Evolutionary conservation across 2,888 invertebrate genomes (phyloP), one percentile per base, ranked within the genome.

Genomic region (Rhagonycha lutea): DNA sequence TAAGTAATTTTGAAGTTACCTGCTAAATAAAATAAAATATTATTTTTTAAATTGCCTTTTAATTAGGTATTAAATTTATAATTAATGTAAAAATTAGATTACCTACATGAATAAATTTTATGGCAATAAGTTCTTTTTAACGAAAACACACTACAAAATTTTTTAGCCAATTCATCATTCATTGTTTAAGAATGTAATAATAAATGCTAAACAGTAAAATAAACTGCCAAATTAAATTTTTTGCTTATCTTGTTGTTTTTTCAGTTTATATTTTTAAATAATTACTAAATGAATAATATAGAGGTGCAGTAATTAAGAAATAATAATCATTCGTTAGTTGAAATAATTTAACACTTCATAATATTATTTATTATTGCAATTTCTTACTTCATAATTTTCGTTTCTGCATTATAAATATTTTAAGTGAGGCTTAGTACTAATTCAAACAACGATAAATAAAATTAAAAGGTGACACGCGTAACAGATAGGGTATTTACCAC

Each of bases 401-500:
- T n/a, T 14, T 65, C 26, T 4, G 24, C 24, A 24, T 65, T 24
- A 65, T 65, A 65, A 65, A 65, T 65, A 65, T 65, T 65, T 65
- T 65, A 65, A 65, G 26, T 65, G 18, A 26, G 12, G 63, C 63
- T 65, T 26, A 24, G 23, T 71, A 70, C 74, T 69, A 77, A 77
- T 69, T 62, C 76, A 73, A 72, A 62, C 68, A 67, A 74, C 74
- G 81, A 83, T 84, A 83, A 83, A 83, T 83, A 83, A 84, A 84
- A 84, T 84, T 83, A 84, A 80, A 79, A 81, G 81, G 79, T 69
- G 84, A 82, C 82, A 80, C 78, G 81, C 84, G 83, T 82, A 82
- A 83, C 84, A 82, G 84, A 84, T 83, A 81, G 83, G 82, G 83
- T 84, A 83, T 84, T 84, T 84, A 83, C 84, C 83, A 80, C 82